phyloP scores from a whole-genome alignment of 2,113 vertebrate species.

The Seriola aureovittata region DNA sequence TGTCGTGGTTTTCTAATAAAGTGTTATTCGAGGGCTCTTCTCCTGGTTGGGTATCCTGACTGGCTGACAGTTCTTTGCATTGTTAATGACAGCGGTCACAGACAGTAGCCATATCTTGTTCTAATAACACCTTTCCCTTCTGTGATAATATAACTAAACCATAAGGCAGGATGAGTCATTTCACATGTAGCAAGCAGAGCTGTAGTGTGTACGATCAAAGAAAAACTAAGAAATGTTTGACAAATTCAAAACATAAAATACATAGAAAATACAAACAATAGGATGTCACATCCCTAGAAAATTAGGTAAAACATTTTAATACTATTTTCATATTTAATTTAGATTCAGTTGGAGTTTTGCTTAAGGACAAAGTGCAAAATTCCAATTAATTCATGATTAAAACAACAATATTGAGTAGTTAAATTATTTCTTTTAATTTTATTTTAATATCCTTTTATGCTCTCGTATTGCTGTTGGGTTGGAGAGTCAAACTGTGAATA shows the following conservation, averaged over 20 bases:
- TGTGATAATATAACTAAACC: slow-evolving; percentile 10
- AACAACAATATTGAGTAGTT: neutral
- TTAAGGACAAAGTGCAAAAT: too few relatives aligned
- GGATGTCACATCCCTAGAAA: neutral
- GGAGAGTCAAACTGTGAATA: slow-evolving; percentile 4
- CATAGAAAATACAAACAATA: neutral
- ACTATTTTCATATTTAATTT: neutral
- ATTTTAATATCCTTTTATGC: neutral
- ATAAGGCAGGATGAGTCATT: slow-evolving; percentile 9
- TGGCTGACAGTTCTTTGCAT: slow-evolving; percentile 51
- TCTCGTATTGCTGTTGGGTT: neutral
- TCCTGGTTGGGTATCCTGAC: slow-evolving; percentile 14
- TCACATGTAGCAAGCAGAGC: neutral
- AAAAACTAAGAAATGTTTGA: neutral
- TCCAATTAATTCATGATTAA: neutral
- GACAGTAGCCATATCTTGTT: slow-evolving; percentile 1
- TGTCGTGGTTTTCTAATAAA: slow-evolving; percentile 54
- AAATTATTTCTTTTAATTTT: neutral
- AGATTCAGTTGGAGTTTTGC: neutral
- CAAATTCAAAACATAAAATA: neutral
- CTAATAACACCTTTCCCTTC: slow-evolving; percentile 33
- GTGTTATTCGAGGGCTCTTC: slow-evolving; percentile 4
- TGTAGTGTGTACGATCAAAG: neutral
- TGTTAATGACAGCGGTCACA: slow-evolving; percentile 38
- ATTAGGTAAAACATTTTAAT: neutral